Evolutionary conservation across 2,113 vertebrate genomes (phyloP), one percentile per base, ranked within the genome.

Genomic region (Galeopterus variegatus): DNA sequence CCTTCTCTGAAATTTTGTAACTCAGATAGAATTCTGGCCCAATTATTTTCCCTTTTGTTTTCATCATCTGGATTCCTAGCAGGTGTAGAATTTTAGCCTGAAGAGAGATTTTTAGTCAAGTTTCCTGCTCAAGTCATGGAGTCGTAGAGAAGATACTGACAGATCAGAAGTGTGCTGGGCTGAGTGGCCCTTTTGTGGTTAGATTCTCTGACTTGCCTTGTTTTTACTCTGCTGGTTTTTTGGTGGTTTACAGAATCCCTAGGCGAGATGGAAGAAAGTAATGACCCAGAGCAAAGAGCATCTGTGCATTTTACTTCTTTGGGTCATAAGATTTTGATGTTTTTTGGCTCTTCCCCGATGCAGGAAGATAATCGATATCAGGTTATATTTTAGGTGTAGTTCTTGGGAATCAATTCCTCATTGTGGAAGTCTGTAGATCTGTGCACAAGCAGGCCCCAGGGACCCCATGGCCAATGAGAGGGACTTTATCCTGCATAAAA

Each of bases 331-430:
- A 91, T 82, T 88, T 90, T 86, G 88, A 93, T 73, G 13, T 96
- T 64, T 90, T 96, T 96, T 95, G 48, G 58, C 41, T 80, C 17
- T 90, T 94, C 12, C 33, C 84, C 92, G 83, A 14, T 48, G 24
- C 75, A 72, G 52, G 24, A 95, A 93, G 33, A 56, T 79, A 90
- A 92, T 96, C 95, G 54, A 91, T 92, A 97, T 4, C 12, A 87
- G 94, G 80, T 92, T 96, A 48, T 54, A 84, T 82, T 75, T 81
- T n/a, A 70, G 58, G 19, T 89, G 31, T 4, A 82, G 48, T 84
- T 87, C 75, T 94, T 97, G 50, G 81, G 82, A 96, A 96, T 96
- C 80, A 90, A 41, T 93, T 96, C n/a, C 67, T 96, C 64, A 5
- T 75, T 70, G 48, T 56, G 64, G 24, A 96, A 88, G 60, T 90